phyloP scores from a whole-genome alignment of 2,888 invertebrate species.

The Melanchra persicariae region DNA sequence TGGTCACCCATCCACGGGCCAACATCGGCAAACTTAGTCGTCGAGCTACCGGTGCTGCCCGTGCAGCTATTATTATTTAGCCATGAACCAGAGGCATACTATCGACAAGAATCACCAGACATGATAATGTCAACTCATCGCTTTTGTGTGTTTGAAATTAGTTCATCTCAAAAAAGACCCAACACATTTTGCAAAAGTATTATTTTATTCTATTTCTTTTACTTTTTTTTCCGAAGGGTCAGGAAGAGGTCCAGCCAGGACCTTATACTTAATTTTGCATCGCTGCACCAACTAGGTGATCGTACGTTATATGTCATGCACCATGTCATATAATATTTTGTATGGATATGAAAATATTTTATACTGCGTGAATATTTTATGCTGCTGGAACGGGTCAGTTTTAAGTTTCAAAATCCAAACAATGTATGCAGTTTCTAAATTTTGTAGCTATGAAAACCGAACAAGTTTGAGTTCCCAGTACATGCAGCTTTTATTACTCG shows the following conservation, averaged over 20 bases:
- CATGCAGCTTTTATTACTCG: background rate
- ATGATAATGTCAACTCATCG: background rate
- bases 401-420: slow-evolving; percentile 13
- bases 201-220: background rate
- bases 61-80: background rate
- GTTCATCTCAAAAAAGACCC: background rate
- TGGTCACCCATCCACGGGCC: background rate
- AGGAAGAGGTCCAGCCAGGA: background rate
- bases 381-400: background rate
- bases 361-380: background rate
- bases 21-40: background rate
- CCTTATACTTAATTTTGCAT: background rate
- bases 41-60: background rate
- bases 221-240: too few relatives aligned
- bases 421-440: slow-evolving; percentile 10
- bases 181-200: background rate
- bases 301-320: too few relatives aligned
- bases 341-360: background rate
- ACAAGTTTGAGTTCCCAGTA: background rate
- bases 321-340: too few relatives aligned
- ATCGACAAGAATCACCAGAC: background rate
- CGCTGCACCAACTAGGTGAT: background rate
- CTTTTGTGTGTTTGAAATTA: background rate
- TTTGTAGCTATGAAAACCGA: slow-evolving; percentile 1
- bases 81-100: too few relatives aligned